A percentile compares a stretch with the other conserved stretches of the same genome.
Conservation (phyloP, 2,888 invertebrate genomes). For the Hirtodrosophila histrioides region DNA sequence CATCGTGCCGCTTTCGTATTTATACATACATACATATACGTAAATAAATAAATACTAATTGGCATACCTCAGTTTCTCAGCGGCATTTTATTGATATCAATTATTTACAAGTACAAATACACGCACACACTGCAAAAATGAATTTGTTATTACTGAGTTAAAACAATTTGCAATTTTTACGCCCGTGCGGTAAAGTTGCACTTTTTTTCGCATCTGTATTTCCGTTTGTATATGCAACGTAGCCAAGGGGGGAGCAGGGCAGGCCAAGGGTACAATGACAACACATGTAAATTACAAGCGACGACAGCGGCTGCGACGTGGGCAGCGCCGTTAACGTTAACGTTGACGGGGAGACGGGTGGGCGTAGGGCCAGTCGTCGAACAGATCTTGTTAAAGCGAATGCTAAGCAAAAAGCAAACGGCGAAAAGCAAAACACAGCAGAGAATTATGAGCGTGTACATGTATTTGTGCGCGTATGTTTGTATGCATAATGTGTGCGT, state of each 20-base stretch:
- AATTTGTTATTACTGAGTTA: constrained; percentile 34
- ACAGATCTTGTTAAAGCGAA: constrained; percentile 66
- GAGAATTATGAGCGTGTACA: constrained; percentile 39
- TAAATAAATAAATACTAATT: constrained; percentile 30
- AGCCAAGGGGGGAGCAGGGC: constrained; percentile 10
- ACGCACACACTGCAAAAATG: constrained; percentile 23
- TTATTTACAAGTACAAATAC: constrained; percentile 29
- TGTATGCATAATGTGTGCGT: constrained; percentile 3
- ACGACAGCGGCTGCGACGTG: constrained; percentile 24
- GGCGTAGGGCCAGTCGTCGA: constrained; percentile 55
- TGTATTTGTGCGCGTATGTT: constrained; percentile 21
- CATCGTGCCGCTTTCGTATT: constrained; percentile 1
- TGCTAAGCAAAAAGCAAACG: constrained; percentile 52
- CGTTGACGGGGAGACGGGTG: constrained; percentile 46
- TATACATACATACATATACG: constrained; percentile 2
- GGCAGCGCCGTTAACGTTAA: constrained; percentile 25
- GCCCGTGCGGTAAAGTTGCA: constrained; percentile 41
- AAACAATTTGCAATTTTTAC: constrained; percentile 41
- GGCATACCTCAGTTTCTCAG: constrained; percentile 30
- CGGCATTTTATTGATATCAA: constrained; percentile 40
- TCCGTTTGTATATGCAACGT: constrained; percentile 19
- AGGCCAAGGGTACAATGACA: constrained; percentile 48
- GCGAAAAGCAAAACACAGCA: constrained; percentile 67
- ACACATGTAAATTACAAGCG: constrained; percentile 65
- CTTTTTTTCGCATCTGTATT: constrained; percentile 26